Evolutionary conservation across 2,797 vertebrate species (phyloP), one percentile per base, ranked within the genome.

Genomic region (Tangara arthus): DNA sequence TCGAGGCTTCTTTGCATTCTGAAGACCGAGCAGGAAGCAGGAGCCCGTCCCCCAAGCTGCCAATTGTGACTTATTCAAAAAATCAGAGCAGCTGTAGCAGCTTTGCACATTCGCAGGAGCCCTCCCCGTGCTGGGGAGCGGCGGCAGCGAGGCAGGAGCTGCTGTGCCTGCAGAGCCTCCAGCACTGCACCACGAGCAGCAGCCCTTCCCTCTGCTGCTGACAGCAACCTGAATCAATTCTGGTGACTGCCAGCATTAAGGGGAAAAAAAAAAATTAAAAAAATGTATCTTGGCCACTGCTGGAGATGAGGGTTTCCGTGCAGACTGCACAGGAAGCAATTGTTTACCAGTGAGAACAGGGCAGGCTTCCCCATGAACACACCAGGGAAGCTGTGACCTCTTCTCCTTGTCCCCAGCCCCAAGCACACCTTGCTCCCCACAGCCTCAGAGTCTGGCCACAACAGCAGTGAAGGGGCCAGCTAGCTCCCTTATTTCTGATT

Each of bases 31-130:
- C 90, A 82, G 93, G 90, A 93, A 94, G 85, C 35, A 3, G 80
- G 41, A 93, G 79, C 69, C 75, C 6, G 82, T 94, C 87, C 80
- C 82, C 72, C 76, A 30, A 34, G 85, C 87, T 93, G 82, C 76
- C 81, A 69, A 78, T 69, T 86, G 93, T 65, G 77, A 87, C 72
- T 94, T 79, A 77, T 76, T 93, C 44, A 85, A 53, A 85, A 87
- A 81, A 73, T 27, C 14, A 12, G 63, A 91, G 89, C 86, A 84
- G 94, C 92, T 91, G 71, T 42, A 77, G 77, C 59, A 83, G 72
- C 80, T 83, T 34, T 78, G 72, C 65, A 90, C 80, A 83, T 71
- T 65, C 39, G 23, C 65, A 83, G 72, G 60, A 83, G 6, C 26
- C 80, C 59, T 89, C 81, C 80, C 77, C 6, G 12, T 20, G 72